phyloP scores from a whole-genome alignment of 2,113 vertebrate genomes.

The Opisthocomus hoazin region DNA sequence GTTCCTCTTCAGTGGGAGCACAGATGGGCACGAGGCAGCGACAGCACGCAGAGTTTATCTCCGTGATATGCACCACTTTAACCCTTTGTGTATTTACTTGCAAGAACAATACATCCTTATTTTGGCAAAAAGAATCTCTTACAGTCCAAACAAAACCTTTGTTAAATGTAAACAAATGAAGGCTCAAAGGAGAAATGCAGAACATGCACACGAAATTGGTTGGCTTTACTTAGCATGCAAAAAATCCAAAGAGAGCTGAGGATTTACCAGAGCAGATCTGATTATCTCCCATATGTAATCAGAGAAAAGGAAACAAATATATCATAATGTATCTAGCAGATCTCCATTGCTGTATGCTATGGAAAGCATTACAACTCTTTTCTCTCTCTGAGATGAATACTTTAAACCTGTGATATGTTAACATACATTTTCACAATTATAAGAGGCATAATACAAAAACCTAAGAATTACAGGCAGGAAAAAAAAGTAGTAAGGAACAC shows the following conservation, averaged over 20 bases:
- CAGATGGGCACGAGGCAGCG: background rate
- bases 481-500: background rate
- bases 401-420: background rate
- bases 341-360: background rate
- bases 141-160: background rate
- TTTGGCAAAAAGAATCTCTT: background rate
- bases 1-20: background rate
- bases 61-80: accelerated
- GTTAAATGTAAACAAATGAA: background rate
- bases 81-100: background rate
- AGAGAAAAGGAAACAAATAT: background rate
- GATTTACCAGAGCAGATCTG: background rate
- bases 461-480: background rate
- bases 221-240: background rate
- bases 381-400: background rate
- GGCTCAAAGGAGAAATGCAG: background rate
- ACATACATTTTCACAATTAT: background rate
- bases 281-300: background rate
- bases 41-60: background rate
- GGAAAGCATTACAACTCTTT: background rate
- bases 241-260: background rate
- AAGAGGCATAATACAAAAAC: background rate
- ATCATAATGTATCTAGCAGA: background rate
- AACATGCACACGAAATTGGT: background rate
- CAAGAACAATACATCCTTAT: background rate